A percentile compares a stretch with the other conserved stretches of the same genome.
Evolutionary conservation across 2,113 vertebrate species (phyloP).

Genomic region (Callithrix jacchus): DNA sequence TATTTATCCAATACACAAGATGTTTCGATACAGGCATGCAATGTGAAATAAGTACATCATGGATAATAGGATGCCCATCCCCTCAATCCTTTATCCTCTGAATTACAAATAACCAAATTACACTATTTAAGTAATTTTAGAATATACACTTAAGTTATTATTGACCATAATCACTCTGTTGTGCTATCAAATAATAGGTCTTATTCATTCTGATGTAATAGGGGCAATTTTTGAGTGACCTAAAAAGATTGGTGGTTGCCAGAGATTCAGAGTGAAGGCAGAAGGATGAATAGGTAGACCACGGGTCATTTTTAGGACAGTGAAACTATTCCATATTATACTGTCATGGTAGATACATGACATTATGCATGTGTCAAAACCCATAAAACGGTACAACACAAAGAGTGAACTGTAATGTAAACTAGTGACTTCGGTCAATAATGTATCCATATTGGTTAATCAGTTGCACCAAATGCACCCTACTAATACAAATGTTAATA

Average conservation of each 20-base stretch:
- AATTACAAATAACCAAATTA: no score
- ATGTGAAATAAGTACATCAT: no score
- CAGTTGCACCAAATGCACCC: neutral
- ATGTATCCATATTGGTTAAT: neutral
- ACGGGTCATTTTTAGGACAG: neutral
- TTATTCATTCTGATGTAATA: neutral
- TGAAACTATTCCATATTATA: neutral
- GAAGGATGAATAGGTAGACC: neutral
- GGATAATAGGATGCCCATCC: no score
- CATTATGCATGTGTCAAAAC: neutral
- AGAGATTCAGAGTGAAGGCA: neutral
- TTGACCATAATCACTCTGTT: no score
- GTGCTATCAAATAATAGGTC: no score
- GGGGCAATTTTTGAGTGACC: neutral
- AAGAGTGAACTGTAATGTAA: neutral
- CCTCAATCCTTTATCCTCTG: no score
- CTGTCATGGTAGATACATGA: neutral
- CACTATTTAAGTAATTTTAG: no score
- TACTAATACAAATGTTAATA: neutral
- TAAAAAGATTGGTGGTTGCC: neutral
- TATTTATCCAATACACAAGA: no score
- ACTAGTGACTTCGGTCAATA: neutral
- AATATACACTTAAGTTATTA: no score
- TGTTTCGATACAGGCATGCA: no score
- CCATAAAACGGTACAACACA: neutral